These are phyloP conservation scores for Protonemura montana DNA, from an alignment of 2,888 invertebrate genomes.

Conservation along the genomic window DNA sequence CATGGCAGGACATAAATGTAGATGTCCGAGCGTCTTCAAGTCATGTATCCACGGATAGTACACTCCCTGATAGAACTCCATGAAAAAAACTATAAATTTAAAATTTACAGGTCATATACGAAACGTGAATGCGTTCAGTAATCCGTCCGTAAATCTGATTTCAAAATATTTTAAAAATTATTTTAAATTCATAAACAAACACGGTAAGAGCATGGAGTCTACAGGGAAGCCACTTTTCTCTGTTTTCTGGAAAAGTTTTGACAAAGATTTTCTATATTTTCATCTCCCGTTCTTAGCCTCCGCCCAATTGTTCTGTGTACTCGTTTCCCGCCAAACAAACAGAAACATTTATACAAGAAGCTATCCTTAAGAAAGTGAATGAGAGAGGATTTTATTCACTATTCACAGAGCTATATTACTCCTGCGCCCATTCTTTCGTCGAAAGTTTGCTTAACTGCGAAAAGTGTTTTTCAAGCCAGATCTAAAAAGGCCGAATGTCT, in stretches of 20 bases:
- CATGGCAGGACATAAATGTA: slow-evolving; percentile 9
- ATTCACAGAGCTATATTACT: neutral
- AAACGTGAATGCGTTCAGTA: neutral
- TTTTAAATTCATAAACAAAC: too few species aligned
- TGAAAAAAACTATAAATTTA: neutral
- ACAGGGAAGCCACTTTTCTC: too few species aligned
- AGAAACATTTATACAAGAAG: neutral
- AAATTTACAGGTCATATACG: neutral
- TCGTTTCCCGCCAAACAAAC: neutral
- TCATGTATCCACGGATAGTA: neutral
- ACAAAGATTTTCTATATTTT: neutral
- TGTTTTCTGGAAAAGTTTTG: too few species aligned
- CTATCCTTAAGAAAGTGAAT: neutral
- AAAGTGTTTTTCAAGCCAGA: neutral
- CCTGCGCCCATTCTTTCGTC: neutral
- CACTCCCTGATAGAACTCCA: neutral
- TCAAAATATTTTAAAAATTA: neutral
- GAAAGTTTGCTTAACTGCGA: neutral
- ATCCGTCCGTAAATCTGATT: neutral
- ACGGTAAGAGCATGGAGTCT: too few species aligned
- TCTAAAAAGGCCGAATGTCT: neutral
- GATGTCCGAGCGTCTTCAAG: neutral
- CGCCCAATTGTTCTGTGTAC: neutral
- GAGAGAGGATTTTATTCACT: too few species aligned
- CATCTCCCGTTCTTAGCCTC: neutral